Conservation (phyloP, 23 tunicate species). For the Clavelina lepadiformis region DNA sequence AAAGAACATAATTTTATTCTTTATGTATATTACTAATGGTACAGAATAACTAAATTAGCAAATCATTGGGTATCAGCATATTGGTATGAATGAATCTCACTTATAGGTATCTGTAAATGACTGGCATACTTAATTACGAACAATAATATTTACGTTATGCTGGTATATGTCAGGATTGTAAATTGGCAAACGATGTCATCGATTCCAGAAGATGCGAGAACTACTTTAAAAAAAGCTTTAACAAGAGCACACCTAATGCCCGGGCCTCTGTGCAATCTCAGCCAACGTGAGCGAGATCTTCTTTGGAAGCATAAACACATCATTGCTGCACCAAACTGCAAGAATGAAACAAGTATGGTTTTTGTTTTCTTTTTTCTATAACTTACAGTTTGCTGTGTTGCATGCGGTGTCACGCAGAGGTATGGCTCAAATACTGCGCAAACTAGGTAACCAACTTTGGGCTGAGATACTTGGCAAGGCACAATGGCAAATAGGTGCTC, state of each 20-base stretch:
- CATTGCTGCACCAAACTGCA: conserved; percentile 9
- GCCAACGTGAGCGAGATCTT: conserved; percentile 46
- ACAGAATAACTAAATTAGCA: too few relatives aligned
- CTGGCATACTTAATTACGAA: too few relatives aligned
- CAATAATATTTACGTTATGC: too few relatives aligned
- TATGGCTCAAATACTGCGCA: neutral
- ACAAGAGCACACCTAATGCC: conserved; percentile 20
- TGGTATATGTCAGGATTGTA: too few relatives aligned
- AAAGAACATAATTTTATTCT: too few relatives aligned
- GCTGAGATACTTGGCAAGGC: too few relatives aligned
- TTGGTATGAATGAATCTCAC: too few relatives aligned
- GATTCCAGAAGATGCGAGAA: neutral
- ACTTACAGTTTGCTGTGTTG: too few relatives aligned
- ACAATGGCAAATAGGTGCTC: too few relatives aligned
- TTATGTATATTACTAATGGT: too few relatives aligned
- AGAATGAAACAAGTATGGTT: conserved; percentile 8
- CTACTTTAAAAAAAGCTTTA: conserved; percentile 15
- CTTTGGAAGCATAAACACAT: conserved; percentile 60
- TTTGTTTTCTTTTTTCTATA: neutral
- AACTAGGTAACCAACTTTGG: neutral
- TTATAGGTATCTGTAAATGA: too few relatives aligned
- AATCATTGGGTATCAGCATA: too few relatives aligned
- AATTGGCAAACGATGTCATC: neutral
- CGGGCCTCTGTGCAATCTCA: conserved; percentile 45
- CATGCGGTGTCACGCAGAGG: neutral